Base-by-base conservation (phyloP, 1,140 invertebrate species). In the Trichogramma pretiosum region DNA sequence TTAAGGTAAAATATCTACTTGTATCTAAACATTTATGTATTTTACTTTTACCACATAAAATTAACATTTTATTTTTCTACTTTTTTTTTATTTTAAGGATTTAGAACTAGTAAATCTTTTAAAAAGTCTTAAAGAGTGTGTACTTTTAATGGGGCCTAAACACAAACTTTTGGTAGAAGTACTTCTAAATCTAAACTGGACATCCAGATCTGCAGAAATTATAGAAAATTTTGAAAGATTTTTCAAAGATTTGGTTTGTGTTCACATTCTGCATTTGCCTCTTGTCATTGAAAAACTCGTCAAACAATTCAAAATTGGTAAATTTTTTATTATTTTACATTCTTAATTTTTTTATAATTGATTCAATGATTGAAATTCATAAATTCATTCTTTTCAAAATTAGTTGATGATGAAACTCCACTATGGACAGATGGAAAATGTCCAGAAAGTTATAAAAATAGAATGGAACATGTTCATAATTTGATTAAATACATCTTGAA, bases 91-190 rank as follows among this genome's bases (percentile, higher is more conserved):
- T 26, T 44, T 18, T 19, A 16, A 79, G 72, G 79, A 83, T 61
- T 56, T 59, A 11, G 79, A 82, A 47, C 65, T 83, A 28, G 53
- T 73, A 4, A 53, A 66, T 7, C 59, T 82, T 19, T 51, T 84
- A 10, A 59, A 58, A 34, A 74, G 78, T 63, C 69, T 76, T 8
- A 73, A 65, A 34, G 67, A 75, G 50, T 77, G 78, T 59, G 73
- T 82, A n/a, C 68, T 76, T 24, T 55, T 77, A 16, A 58, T 84
- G 18, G 74, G 74, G 61, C 52, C 68, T 54, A 53, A 70, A 58
- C 74, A 82, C 53, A 68, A 70, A 50, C 61, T 75, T 30, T 70
- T 83, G 58, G 69, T 82, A n/a, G 78, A 83, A 64, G 73, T 74
- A 14, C 49, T 84, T 35, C 56, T 83, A 10, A 73, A 73, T n/a